These are phyloP conservation scores for Rhynchophorus ferrugineus DNA, from an alignment of 1,140 invertebrate species.

Conservation along the genomic window DNA sequence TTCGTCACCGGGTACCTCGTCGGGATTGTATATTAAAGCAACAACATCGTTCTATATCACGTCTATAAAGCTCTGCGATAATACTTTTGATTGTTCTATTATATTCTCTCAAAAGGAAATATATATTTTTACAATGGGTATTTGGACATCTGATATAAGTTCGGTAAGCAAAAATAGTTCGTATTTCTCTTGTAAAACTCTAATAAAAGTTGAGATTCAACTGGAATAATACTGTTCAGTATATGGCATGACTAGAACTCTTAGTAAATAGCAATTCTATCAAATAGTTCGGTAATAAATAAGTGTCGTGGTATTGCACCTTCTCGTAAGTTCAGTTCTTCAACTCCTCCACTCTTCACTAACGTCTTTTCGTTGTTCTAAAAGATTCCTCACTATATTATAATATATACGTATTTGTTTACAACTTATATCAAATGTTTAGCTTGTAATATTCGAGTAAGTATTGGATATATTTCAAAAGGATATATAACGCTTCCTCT, in stretches of 20 bases:
- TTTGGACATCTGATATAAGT: not conserved
- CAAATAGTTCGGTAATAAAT: no score
- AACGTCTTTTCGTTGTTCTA: no score
- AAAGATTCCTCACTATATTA: no score
- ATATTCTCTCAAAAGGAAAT: conserved; percentile 1
- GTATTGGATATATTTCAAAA: not conserved
- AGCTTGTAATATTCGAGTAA: not conserved
- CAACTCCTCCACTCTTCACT: no score
- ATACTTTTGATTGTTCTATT: conserved; percentile 14
- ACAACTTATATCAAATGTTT: not conserved
- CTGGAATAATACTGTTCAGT: no score
- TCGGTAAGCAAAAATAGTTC: not conserved
- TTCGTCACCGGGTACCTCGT: no score
- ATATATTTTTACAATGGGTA: not conserved
- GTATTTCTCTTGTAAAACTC: not conserved
- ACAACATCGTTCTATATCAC: conserved; percentile 1
- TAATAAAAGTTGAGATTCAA: not conserved
- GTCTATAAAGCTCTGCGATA: conserved; percentile 11
- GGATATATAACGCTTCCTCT: not conserved
- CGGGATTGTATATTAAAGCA: conserved; percentile 5
- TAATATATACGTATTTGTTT: no score
- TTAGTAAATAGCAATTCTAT: no score
- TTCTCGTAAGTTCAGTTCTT: no score
- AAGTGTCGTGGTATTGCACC: no score
- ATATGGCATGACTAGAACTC: no score